A percentile compares a stretch with the other conserved stretches of the same genome.
phyloP scores from a whole-genome alignment of 2,888 invertebrate species.

The Luperina testacea region DNA sequence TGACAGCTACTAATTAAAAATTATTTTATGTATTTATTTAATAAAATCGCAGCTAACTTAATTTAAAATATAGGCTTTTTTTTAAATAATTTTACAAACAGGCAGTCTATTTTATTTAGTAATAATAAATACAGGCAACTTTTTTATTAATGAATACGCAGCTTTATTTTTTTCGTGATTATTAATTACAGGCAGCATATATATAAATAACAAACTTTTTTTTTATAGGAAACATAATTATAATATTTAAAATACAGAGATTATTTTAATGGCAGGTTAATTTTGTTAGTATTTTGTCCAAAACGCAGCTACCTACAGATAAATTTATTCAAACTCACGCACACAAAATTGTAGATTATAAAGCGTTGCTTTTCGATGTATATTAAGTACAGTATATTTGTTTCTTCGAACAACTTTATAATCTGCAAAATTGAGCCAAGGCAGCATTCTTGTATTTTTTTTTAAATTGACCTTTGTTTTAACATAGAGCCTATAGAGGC shows the following conservation, averaged over 20 bases:
- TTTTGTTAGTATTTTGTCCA: constrained; percentile 15
- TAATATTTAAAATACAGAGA: not conserved
- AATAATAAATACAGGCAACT: constrained; percentile 11
- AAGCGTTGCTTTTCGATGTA: constrained; percentile 35
- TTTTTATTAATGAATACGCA: not conserved
- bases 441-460: not conserved
- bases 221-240: not conserved
- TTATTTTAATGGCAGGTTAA: constrained; percentile 23
- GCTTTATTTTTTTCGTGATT: not conserved
- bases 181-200: constrained; percentile 21
- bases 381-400: not conserved
- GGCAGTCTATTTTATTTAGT: constrained; percentile 17
- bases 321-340: not conserved
- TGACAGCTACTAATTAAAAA: not conserved
- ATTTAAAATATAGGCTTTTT: constrained; percentile 22
- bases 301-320: constrained; percentile 33
- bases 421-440: constrained; percentile 1
- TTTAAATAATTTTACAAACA: not conserved
- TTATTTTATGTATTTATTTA: not conserved
- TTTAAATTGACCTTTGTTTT: constrained; percentile 41
- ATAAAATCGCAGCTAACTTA: not conserved
- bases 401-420: not conserved
- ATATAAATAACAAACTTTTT: not conserved
- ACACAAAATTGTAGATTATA: not conserved
- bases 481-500: constrained; percentile 29